Conservation (phyloP, 2,797 vertebrate species). For the Sebastes minor region DNA sequence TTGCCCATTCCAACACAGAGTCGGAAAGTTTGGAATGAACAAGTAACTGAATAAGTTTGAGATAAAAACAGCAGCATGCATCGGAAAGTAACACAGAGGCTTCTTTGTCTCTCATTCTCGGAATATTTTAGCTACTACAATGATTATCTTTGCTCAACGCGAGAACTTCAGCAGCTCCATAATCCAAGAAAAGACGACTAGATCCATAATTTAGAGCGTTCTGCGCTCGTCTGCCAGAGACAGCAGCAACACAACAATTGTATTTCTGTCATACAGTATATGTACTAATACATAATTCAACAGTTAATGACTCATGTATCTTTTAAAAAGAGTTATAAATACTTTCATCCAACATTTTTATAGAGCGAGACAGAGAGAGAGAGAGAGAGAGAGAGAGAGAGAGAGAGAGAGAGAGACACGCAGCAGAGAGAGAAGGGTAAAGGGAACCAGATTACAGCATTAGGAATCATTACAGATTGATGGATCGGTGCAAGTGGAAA, state of each 20-base stretch:
- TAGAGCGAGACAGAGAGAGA: background rate
- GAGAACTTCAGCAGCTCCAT: conserved; percentile 2
- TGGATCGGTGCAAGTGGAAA: conserved; percentile 55
- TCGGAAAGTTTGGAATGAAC: conserved; percentile 5
- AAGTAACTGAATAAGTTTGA: background rate
- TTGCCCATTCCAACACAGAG: background rate
- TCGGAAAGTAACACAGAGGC: background rate
- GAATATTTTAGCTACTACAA: background rate
- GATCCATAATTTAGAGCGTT: conserved; percentile 48
- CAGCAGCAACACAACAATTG: conserved; percentile 23
- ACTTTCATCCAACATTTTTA: background rate
- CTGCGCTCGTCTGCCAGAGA: background rate
- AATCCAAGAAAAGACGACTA: conserved; percentile 18
- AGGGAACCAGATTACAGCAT: conserved; percentile 41
- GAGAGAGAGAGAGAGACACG: background rate
- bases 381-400: background rate
- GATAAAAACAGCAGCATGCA: background rate
- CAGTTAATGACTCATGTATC: background rate
- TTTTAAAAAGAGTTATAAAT: background rate
- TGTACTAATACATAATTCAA: conserved; percentile 26
- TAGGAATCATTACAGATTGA: conserved; percentile 41
- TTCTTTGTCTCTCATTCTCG: background rate
- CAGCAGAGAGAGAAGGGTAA: background rate
- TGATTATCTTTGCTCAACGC: background rate
- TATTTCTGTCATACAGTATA: conserved; percentile 8